Evolutionary conservation across 2,888 invertebrate species (phyloP).

Genomic region (Gymnocheta viridis): DNA sequence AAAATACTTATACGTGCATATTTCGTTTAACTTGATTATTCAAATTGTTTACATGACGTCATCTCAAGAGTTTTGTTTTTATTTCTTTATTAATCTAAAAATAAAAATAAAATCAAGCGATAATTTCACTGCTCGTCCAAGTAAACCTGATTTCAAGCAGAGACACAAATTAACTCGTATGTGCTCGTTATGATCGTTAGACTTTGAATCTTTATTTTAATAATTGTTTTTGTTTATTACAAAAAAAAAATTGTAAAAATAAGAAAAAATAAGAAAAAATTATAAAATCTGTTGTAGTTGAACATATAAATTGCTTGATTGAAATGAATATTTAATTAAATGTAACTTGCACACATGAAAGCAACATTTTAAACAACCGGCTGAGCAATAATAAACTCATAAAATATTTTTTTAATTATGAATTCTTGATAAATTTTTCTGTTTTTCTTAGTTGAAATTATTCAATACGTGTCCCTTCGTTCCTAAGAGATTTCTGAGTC

Average conservation of each 20-base stretch:
- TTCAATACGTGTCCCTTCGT: no score
- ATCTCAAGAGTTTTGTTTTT: conserved; percentile 46
- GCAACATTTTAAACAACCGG: neutral
- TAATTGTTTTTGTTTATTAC: conserved; percentile 17
- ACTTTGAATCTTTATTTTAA: conserved; percentile 29
- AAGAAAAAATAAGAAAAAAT: no score
- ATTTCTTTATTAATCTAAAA: conserved; percentile 28
- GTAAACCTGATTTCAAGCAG: conserved; percentile 63
- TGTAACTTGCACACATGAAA: neutral
- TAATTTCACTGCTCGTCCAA: conserved; percentile 42
- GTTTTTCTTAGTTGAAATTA: no score
- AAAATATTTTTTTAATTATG: neutral
- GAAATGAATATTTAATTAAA: conserved; percentile 27
- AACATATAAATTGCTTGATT: conserved; percentile 32
- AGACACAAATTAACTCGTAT: conserved; percentile 15
- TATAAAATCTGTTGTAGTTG: conserved; percentile 7
- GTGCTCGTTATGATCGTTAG: conserved; percentile 22
- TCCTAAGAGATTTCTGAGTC: no score
- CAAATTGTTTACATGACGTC: conserved; percentile 63
- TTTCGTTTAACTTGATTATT: conserved; percentile 35
- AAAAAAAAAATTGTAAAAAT: conserved; percentile 19
- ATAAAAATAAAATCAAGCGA: conserved; percentile 29
- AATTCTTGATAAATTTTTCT: no score
- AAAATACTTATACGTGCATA: neutral
- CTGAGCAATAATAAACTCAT: neutral